Conservation (phyloP, 2,113 vertebrate species). For the Rhizomys pruinosus region DNA sequence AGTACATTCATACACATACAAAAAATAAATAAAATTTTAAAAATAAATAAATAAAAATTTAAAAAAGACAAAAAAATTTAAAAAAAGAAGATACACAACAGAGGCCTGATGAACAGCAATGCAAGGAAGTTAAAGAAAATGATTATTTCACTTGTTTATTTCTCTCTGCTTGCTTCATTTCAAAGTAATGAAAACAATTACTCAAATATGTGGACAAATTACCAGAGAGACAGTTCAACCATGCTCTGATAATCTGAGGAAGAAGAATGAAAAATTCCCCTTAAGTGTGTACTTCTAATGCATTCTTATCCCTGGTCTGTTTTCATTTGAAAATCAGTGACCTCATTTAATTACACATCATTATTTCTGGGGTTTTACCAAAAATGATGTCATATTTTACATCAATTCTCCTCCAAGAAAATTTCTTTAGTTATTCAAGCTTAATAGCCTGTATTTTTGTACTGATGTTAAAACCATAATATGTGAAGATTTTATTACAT, state of each 20-base stretch:
- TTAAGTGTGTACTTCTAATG: neutral
- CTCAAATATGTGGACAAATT: constrained; percentile 52
- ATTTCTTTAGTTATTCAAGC: constrained; percentile 41
- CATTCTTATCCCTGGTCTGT: constrained; percentile 41
- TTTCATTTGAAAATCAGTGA: constrained; percentile 56
- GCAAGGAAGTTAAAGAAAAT: constrained; percentile 15
- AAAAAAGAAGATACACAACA: neutral
- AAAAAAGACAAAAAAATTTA: too few relatives aligned
- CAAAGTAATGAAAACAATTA: constrained; percentile 62
- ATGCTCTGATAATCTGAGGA: neutral
- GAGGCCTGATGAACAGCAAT: neutral
- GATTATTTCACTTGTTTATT: constrained; percentile 7
- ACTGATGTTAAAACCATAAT: constrained; percentile 8
- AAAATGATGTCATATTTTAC: constrained; percentile 68
- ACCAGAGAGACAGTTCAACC: constrained; percentile 22
- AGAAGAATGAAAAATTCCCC: constrained; percentile 11
- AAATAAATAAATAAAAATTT: too few relatives aligned
- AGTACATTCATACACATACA: too few relatives aligned
- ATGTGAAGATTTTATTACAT: neutral
- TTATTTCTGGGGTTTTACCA: constrained; percentile 57
- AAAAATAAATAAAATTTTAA: too few relatives aligned
- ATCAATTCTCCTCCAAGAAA: constrained; percentile 55
- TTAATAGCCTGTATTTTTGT: constrained; percentile 61
- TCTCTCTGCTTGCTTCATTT: constrained; percentile 54
- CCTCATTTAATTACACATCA: constrained; percentile 55